Evolutionary conservation across 2,797 vertebrate genomes (phyloP).

Genomic region (Botia kubotai): DNA sequence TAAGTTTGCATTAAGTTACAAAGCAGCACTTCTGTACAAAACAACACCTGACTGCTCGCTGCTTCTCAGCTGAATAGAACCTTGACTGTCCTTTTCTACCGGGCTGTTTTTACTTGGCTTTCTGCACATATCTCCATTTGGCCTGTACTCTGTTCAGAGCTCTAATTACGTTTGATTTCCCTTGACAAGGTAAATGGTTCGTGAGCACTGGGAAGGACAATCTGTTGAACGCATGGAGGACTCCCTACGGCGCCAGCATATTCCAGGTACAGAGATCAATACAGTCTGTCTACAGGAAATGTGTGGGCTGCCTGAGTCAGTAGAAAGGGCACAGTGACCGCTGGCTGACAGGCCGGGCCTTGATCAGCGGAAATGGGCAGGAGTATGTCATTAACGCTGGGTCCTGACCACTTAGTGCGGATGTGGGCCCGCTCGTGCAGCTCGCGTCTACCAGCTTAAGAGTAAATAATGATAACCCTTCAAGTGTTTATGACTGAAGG

Average conservation of each 20-base stretch:
- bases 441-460: slow-evolving; percentile 51
- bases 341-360: slow-evolving; percentile 72
- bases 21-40: slow-evolving; percentile 37
- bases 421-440: slow-evolving; percentile 44
- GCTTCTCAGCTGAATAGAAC: slow-evolving; percentile 33
- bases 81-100: slow-evolving; percentile 51
- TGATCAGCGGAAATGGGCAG: slow-evolving; percentile 78
- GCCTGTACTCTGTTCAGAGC: slow-evolving; percentile 70
- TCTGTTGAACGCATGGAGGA: slow-evolving; percentile 86
- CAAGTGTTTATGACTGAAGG: slow-evolving; percentile 60
- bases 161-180: slow-evolving; percentile 70
- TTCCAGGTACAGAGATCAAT: slow-evolving; percentile 80
- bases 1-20: slow-evolving; percentile 4
- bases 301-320: slow-evolving; percentile 61
- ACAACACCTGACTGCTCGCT: slow-evolving; percentile 63
- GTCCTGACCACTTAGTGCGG: slow-evolving; percentile 61
- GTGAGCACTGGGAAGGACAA: slow-evolving; percentile 88
- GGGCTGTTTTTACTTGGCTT: slow-evolving; percentile 55
- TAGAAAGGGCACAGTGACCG: slow-evolving; percentile 75
- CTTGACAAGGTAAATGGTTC: slow-evolving; percentile 84
- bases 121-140: slow-evolving; percentile 56
- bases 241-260: slow-evolving; percentile 86
- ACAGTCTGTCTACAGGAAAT: slow-evolving; percentile 73
- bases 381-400: slow-evolving; percentile 60
- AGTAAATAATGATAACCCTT: slow-evolving; percentile 63